These are phyloP conservation scores for Gymnocypris eckloni DNA, from an alignment of 2,797 vertebrate genomes.

Conservation along the genomic window DNA sequence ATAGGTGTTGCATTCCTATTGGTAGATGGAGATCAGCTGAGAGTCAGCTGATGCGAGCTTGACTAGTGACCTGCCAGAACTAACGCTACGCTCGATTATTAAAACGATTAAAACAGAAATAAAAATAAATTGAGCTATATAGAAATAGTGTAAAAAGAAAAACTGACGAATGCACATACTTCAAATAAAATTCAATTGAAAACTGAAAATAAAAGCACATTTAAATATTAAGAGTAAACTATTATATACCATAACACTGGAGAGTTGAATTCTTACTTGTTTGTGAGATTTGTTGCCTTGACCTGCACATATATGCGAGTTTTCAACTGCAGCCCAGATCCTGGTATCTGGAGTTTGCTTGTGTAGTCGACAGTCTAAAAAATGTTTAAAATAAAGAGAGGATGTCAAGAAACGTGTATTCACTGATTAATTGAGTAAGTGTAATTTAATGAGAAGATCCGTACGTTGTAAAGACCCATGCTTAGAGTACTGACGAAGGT, in stretches of 20 bases:
- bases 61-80: too few relatives aligned
- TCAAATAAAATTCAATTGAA: background rate
- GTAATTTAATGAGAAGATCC: constrained; percentile 32
- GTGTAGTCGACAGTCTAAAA: constrained; percentile 60
- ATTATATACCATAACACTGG: background rate
- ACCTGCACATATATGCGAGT: constrained; percentile 78
- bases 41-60: too few relatives aligned
- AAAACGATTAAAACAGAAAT: too few relatives aligned
- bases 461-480: constrained; percentile 74
- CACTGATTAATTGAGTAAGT: background rate
- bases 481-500: constrained; percentile 78
- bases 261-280: constrained; percentile 66
- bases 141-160: background rate
- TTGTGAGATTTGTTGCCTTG: constrained; percentile 75
- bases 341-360: constrained; percentile 65
- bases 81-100: too few relatives aligned
- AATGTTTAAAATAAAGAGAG: background rate
- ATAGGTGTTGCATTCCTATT: too few relatives aligned
- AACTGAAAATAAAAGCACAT: background rate
- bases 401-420: background rate
- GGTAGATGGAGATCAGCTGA: too few relatives aligned
- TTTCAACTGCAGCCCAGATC: constrained; percentile 73
- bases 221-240: background rate
- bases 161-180: background rate
- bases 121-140: background rate